Evolutionary conservation across 2,888 invertebrate species (phyloP).

Genomic region (Apodemia mormo): DNA sequence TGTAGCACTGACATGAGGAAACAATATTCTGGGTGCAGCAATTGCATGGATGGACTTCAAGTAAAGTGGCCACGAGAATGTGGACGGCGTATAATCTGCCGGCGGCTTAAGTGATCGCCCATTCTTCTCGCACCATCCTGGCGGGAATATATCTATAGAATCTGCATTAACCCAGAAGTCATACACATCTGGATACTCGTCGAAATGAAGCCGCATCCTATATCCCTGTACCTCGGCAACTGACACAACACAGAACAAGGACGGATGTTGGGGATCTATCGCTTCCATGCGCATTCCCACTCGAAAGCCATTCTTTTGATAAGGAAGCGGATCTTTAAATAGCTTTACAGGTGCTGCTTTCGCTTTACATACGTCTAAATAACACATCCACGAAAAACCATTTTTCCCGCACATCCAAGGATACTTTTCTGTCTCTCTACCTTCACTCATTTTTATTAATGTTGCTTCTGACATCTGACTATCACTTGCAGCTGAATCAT

Average conservation of each 20-base stretch:
- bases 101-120: slow-evolving; percentile 90
- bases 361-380: slow-evolving; percentile 87
- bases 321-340: slow-evolving; percentile 90
- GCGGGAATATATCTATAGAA: slow-evolving; percentile 94
- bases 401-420: slow-evolving; percentile 87
- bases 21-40: slow-evolving; percentile 90
- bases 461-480: slow-evolving; percentile 49
- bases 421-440: slow-evolving; percentile 75
- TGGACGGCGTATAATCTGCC: slow-evolving; percentile 80
- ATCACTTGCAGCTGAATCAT: slow-evolving; percentile 49
- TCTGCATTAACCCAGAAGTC: slow-evolving; percentile 98
- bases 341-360: slow-evolving; percentile 89
- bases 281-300: slow-evolving; percentile 96
- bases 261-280: slow-evolving; percentile 95
- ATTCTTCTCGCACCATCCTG: slow-evolving; percentile 96
- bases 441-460: slow-evolving; percentile 58
- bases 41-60: slow-evolving; percentile 87
- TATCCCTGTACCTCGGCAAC: slow-evolving; percentile 92
- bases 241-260: slow-evolving; percentile 93
- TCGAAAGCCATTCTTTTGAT: slow-evolving; percentile 88
- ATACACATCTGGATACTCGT: slow-evolving; percentile 93
- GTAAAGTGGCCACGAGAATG: slow-evolving; percentile 93
- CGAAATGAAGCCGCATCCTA: slow-evolving; percentile 93
- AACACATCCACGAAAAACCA: slow-evolving; percentile 90
- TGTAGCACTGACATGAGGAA: slow-evolving; percentile 85